A percentile compares a stretch with the other conserved stretches of the same genome.
Conservation (phyloP, 1,140 invertebrate genomes). For the Euwallacea fornicatus region DNA sequence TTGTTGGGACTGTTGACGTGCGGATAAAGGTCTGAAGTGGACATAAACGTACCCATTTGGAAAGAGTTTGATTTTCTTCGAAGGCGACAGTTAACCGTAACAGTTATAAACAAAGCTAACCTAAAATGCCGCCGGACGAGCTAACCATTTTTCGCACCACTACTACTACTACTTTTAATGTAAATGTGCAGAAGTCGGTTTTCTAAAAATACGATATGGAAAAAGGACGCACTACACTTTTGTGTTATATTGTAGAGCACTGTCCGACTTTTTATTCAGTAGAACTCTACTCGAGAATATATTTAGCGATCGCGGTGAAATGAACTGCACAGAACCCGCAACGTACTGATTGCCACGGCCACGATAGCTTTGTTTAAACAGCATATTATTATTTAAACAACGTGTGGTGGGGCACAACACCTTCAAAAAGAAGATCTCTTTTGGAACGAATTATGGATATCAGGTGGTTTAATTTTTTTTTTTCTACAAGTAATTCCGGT, state of each 20-base stretch:
- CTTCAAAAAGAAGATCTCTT: too few relatives aligned
- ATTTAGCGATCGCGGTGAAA: slow-evolving; percentile 6
- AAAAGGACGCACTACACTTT: slow-evolving; percentile 4
- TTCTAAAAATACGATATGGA: slow-evolving; percentile 15
- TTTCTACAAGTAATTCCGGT: too few relatives aligned
- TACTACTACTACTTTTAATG: not conserved
- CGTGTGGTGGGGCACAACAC: not conserved
- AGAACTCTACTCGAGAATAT: not conserved
- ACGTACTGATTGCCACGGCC: not conserved
- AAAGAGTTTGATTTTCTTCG: slow-evolving; percentile 12
- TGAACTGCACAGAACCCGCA: not conserved
- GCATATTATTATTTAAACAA: slow-evolving; percentile 8
- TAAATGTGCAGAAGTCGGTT: not conserved
- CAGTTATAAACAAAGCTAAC: slow-evolving; percentile 36
- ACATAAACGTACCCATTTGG: slow-evolving; percentile 26
- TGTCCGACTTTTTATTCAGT: not conserved
- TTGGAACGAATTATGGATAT: too few relatives aligned
- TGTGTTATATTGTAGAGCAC: not conserved
- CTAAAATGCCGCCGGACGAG: slow-evolving; percentile 27
- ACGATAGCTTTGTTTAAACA: slow-evolving; percentile 9
- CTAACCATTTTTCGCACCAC: slow-evolving; percentile 16
- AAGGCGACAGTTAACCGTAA: slow-evolving; percentile 27
- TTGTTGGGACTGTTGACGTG: too few relatives aligned
- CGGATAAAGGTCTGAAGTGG: not conserved
- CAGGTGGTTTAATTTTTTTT: too few relatives aligned